Evolutionary conservation across 2,797 vertebrate species (phyloP), one percentile per base, ranked within the genome.

Genomic region (Triplophysa yarkandensis): DNA sequence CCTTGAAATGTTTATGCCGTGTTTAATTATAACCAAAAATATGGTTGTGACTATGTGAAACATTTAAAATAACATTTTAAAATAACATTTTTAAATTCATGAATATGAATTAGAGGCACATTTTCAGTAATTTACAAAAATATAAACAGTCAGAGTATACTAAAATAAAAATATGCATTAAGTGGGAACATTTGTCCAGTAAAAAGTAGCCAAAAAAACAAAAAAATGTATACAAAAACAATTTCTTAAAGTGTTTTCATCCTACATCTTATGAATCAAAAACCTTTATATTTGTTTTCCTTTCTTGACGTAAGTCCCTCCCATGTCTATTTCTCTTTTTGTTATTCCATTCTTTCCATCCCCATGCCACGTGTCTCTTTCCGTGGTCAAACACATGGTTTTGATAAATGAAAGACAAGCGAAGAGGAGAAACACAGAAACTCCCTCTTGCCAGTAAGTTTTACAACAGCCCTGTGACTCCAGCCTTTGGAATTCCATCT

Each of bases 381-480:
- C 58, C 61, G 36, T 68, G 71, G 57, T 57, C 57, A 61, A 65
- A 91, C 92, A 93, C 90, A 92, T 93, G 92, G 91, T 92, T 93
- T 92, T 90, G 88, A 93, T 93, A 90, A 84, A 60, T 46, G 50
- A 27, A 65, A 66, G 36, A 71, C 69, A 58, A 68, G 57, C 64
- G 50, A 83, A 83, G 87, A 87, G 86, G 85, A 88, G 89, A 90
- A 89, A 90, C 79, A 88, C 87, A 87, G 86, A 90, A 89, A 86
- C 85, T 86, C 87, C 83, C 80, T 85, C 77, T 83, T 91, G 91
- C 90, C 91, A 91, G 88, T 91, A 91, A 91, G 90, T 93, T 93
- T 91, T 92, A 92, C 90, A 90, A 88, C 90, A 91, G 90, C 89
- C 44, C 86, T 55, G 85, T 93, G 92, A 93, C 92, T 93, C 89